Base-by-base conservation (phyloP, 2,797 vertebrate species). In the Gymnothorax javanicus region DNA sequence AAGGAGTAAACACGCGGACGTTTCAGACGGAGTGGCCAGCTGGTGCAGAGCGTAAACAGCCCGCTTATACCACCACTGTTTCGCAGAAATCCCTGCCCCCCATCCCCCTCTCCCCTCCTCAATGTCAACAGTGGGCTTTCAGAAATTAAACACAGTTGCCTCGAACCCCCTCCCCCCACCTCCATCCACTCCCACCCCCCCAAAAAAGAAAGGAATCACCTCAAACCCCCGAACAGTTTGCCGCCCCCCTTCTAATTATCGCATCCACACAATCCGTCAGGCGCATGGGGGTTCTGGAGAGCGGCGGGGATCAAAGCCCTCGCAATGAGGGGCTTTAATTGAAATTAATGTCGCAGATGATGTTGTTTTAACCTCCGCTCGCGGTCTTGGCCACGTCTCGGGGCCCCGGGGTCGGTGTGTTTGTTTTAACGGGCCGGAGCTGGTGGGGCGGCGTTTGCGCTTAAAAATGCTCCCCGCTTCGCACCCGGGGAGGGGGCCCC, bases 1-100 rank as follows among this genome's bases (percentile, higher is more conserved):
- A 94, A 94, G 89, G 91, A 94, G 94, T 94, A 95, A 96, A 95
- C 95, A 95, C 95, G 94, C 94, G 90, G 94, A 88, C 87, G 64
- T 86, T 86, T 86, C 59, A 88, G 94, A 92, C 94, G 93, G 94
- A 94, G 94, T 95, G 95, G 95, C 95, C 95, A 95, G 91, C 92
- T 94, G 91, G 90, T 90, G 89, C 90, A 89, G 92, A 93, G 91
- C 93, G 94, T 95, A 95, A 95, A 94, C 95, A 94, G 92, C 92
- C 33, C 83, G 90, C 92, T 90, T 93, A 81, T 75, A 86, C 91
- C 73, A 94, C 92, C 90, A 89, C 93, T 90, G 89, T 91, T 90
- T 92, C 87, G 77, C 79, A 84, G 83, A 89, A 87, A 87, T 73
- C 73, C 79, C 64, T 62, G 54, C 86, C 81, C 62, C 79, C 62